Evolutionary conservation across 2,888 invertebrate species (phyloP), one percentile per base, ranked within the genome.

Genomic region (Torymus texanus): DNA sequence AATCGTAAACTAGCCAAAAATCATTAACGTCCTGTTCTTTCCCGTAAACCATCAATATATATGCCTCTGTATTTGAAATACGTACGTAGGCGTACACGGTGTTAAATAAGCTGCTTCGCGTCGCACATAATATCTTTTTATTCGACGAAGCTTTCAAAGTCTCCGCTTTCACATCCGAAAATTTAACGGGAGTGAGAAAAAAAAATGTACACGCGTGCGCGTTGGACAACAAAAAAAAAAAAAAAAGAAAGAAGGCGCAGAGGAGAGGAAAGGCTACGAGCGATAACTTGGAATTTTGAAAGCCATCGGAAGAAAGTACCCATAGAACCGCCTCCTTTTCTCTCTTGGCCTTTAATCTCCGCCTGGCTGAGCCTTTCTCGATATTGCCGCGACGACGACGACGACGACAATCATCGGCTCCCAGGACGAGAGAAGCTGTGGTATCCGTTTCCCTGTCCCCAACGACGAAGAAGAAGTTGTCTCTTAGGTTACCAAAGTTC

Each of bases 281-380:
- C 61, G 68, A 73, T 73, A 73, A 73, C 16, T 56, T 51, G 73
- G 56, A 78, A 78, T 73, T 63, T 78, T 56, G 62, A 67, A 59
- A 68, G 73, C 67, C 56, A 56, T 67, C 78, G 78, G 24, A 50
- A 11, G 56, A 73, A 78, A 73, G 73, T 73, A 55, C 18, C 70
- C 70, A 68, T 56, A 56, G 67, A 56, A 29, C 56, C 24, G 56
- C 56, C 51, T 61, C 41, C 41, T 41, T 41, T 41, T 41, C 41
- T 41, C 21, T n/a, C 12, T 21, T 21, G 51, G 50, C 16, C 53
- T 67, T 67, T 67, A 67, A 67, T 67, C 66, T 53, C 24, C 53
- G 66, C 24, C 8, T 41, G 8, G 8, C 3, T 61, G 62, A 14
- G 62, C 29, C 62, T 29, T 63, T 41, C 41, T 63, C 41, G n/a